Base-by-base conservation (phyloP, 2,113 vertebrate species). In the Embiotoca jacksoni region DNA sequence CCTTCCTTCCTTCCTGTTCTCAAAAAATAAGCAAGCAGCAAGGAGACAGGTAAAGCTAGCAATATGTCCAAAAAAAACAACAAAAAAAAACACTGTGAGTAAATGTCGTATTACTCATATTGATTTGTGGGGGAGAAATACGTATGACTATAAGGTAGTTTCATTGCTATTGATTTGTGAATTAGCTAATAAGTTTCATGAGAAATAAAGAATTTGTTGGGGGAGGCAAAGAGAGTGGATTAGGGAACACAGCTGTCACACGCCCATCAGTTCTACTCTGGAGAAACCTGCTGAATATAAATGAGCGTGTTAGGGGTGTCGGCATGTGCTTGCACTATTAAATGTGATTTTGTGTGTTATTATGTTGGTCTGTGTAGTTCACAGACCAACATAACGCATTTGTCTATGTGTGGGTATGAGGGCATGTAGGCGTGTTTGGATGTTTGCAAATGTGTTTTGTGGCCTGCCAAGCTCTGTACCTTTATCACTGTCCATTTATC, bases 101-200 rank as follows among this genome's bases (percentile, higher is more conserved):
- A 80, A 53, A 44, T 16, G 32, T 11, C 53, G 10, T 11, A 39
- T 58, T 30, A 71, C 1, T 62, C 11, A 75, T 76, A 83, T 61
- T 47, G 81, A 81, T 72, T 75, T 41, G 64, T 75, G 14, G 14
- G 3, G 7, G 32, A 61, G 5, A 55, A 23, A 72, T 57, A 46
- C 0, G 1, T n/a, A 74, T 47, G 10, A 73, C 78, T 82, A 54
- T 75, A 64, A 58, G 72, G 44, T 56, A 31, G 52, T 72, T 87
- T 84, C 69, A 78, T 77, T 81, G 64, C 75, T 85, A 92, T 78
- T 87, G 78, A 93, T 91, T 83, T 82, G 70, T 84, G 74, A 91
- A 92, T 93, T 92, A 88, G 84, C 82, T 90, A 87, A 91, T 88
- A 72, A 81, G 80, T 66, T 80, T 63, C 80, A 88, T 84, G 84